Conservation (phyloP, 2,113 vertebrate genomes). For the Setophaga kirtlandii region DNA sequence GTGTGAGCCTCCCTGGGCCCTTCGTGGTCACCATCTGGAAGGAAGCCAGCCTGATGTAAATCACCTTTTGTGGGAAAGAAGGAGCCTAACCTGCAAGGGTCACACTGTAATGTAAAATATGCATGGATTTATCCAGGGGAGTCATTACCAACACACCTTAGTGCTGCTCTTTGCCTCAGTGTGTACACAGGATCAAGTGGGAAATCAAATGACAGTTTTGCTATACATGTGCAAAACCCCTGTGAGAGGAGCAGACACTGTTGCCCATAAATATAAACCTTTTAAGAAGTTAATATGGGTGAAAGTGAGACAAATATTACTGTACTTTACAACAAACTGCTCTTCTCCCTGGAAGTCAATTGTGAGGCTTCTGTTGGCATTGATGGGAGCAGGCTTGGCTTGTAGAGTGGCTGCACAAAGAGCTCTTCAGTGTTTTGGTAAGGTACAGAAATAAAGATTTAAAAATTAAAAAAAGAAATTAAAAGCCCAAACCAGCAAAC, state of each 20-base stretch:
- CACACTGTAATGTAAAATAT: conserved; percentile 8
- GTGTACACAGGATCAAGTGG: conserved; percentile 45
- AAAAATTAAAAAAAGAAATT: not conserved
- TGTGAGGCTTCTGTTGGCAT: not conserved
- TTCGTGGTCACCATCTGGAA: not conserved
- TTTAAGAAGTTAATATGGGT: not conserved
- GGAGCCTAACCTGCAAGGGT: not conserved
- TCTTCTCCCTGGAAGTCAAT: not conserved
- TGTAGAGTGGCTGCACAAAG: not conserved
- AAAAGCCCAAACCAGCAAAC: not conserved
- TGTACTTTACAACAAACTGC: not conserved
- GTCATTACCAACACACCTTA: not conserved
- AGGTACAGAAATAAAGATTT: not conserved
- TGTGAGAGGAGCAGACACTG: conserved; percentile 21
- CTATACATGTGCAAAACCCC: not conserved
- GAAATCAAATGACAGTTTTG: conserved; percentile 64
- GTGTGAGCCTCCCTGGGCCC: not conserved
- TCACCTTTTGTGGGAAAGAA: not conserved
- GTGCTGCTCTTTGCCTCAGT: conserved; percentile 28
- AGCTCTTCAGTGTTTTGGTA: not conserved
- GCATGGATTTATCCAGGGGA: conserved; percentile 51
- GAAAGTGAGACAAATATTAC: conserved; percentile 44
- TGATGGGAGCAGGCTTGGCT: not conserved
- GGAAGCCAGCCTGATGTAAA: conserved; percentile 1
- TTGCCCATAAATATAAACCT: not conserved